Evolutionary conservation across 2,797 vertebrate species (phyloP).

Genomic region (Melanotaenia trifasciata): DNA sequence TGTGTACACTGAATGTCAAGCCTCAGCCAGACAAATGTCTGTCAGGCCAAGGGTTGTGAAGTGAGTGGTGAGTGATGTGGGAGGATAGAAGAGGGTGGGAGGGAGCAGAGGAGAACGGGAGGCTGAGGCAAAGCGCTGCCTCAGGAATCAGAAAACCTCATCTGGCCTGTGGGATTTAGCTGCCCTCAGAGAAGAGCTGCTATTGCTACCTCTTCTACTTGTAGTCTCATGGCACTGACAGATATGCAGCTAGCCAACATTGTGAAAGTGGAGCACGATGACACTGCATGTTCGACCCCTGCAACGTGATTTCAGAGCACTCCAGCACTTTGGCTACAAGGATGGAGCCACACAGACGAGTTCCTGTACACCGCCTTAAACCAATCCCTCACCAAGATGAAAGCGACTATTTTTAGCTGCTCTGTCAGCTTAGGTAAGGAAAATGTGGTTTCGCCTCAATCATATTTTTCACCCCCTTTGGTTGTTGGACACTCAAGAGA

Average conservation of each 20-base stretch:
- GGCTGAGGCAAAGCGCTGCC: conserved; percentile 53
- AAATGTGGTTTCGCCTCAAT: conserved; percentile 57
- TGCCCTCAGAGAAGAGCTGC: conserved; percentile 37
- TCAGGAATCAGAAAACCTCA: conserved; percentile 65
- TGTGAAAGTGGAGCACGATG: conserved; percentile 41
- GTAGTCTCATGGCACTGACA: conserved; percentile 38
- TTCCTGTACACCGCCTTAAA: conserved; percentile 40
- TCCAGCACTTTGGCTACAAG: conserved; percentile 42
- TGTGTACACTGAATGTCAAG: conserved; percentile 77
- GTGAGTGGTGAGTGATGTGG: conserved; percentile 61
- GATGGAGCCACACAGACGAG: conserved; percentile 30
- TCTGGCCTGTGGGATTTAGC: conserved; percentile 59
- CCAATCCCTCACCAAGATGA: conserved; percentile 58
- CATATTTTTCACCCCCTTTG: conserved; percentile 28
- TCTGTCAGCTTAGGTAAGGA: conserved; percentile 57
- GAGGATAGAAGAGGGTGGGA: conserved; percentile 45
- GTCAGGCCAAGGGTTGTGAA: conserved; percentile 67
- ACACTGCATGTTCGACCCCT: conserved; percentile 54
- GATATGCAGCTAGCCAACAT: conserved; percentile 29
- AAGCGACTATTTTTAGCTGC: conserved; percentile 67
- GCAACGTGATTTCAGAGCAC: conserved; percentile 46
- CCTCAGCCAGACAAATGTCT: conserved; percentile 74
- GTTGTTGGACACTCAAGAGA: conserved; percentile 61
- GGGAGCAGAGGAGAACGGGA: conserved; percentile 4
- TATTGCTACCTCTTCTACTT: conserved; percentile 32